phyloP scores from a whole-genome alignment of 2,888 invertebrate species.

The Sylvicola cinctus region DNA sequence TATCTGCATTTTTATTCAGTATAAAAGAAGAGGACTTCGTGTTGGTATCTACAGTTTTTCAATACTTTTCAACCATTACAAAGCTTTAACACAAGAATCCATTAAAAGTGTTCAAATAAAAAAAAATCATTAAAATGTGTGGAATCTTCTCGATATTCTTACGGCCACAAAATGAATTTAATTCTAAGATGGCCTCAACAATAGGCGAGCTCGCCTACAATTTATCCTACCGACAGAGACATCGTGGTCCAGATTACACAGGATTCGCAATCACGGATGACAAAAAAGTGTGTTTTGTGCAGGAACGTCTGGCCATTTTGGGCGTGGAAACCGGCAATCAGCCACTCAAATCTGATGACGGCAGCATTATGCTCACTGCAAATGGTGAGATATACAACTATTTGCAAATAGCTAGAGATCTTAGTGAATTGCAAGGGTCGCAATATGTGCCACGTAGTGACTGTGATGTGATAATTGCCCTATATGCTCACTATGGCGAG shows the following conservation, averaged over 20 bases:
- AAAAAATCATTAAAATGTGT: too few species aligned
- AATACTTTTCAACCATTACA: too few species aligned
- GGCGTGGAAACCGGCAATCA: conserved; percentile 21
- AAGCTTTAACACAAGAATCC: background rate
- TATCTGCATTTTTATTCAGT: too few species aligned
- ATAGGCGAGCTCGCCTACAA: conserved; percentile 19
- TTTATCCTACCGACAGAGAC: conserved; percentile 20
- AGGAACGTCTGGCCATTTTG: conserved; percentile 20
- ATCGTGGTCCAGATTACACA: conserved; percentile 23
- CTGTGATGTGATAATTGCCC: conserved; percentile 22
- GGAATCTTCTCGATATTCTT: conserved; percentile 24
- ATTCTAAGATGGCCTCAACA: background rate
- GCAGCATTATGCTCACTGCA: conserved; percentile 17
- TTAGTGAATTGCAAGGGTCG: conserved; percentile 14
- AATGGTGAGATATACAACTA: conserved; percentile 26
- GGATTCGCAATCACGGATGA: conserved; percentile 16
- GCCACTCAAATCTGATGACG: conserved; percentile 17
- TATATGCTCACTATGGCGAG: conserved; percentile 19
- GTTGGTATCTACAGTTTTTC: too few species aligned
- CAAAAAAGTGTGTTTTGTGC: conserved; percentile 19
- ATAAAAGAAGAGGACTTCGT: too few species aligned
- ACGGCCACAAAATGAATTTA: conserved; percentile 6
- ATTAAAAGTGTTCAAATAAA: too few species aligned
- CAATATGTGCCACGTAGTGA: conserved; percentile 21
- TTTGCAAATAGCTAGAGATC: conserved; percentile 17